Conservation (phyloP, 2,797 vertebrate genomes). For the Danio choprae region DNA sequence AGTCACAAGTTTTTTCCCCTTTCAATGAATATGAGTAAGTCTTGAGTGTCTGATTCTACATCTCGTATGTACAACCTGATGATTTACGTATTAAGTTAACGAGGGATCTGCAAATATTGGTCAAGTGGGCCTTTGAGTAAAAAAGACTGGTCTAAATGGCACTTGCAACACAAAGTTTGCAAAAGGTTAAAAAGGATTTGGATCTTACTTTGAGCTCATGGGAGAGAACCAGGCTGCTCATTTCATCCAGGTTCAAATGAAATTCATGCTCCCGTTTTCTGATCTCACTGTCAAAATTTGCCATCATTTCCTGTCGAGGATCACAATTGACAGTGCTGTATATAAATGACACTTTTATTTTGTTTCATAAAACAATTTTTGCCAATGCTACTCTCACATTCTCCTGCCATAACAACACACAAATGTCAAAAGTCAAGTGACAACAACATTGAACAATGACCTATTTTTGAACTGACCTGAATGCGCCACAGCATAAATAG, state of each 20-base stretch:
- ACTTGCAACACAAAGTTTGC: not conserved
- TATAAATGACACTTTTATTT: not conserved
- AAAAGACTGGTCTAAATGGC: not conserved
- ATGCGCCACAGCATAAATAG: slow-evolving; percentile 33
- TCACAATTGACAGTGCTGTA: not conserved
- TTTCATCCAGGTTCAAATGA: slow-evolving; percentile 74
- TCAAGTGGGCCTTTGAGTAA: not conserved
- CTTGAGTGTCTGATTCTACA: too few species aligned
- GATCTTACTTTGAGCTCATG: slow-evolving; percentile 79
- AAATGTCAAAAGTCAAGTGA: slow-evolving; percentile 55
- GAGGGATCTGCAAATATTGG: too few species aligned
- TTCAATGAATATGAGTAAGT: too few species aligned
- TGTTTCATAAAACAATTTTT: not conserved
- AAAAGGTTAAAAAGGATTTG: not conserved
- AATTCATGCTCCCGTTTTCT: slow-evolving; percentile 76
- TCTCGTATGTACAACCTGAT: too few species aligned
- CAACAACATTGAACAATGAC: slow-evolving; percentile 45
- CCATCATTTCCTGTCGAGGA: slow-evolving; percentile 76
- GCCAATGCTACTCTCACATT: not conserved
- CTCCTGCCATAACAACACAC: slow-evolving; percentile 2
- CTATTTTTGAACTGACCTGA: slow-evolving; percentile 62
- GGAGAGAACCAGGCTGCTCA: slow-evolving; percentile 71
- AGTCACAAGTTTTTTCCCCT: too few species aligned
- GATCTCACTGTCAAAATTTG: slow-evolving; percentile 75
- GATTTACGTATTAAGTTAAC: too few species aligned